A percentile compares a stretch with the other conserved stretches of the same genome.
phyloP scores from a whole-genome alignment of 1,140 invertebrate species.

The Tachypleus tridentatus region DNA sequence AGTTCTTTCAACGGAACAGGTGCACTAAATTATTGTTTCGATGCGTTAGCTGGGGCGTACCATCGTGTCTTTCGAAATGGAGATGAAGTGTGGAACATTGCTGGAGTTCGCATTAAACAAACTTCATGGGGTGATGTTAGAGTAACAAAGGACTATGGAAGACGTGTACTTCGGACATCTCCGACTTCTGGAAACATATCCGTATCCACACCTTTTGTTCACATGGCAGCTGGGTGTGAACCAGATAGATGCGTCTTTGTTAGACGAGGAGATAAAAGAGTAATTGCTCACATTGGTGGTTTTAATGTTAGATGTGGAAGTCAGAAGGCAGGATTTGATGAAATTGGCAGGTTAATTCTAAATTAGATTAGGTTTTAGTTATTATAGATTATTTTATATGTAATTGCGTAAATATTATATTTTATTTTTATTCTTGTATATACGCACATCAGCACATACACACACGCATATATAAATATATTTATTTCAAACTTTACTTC shows the following conservation, averaged over 20 bases:
- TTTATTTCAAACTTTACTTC: too few species aligned
- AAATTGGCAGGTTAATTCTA: conserved; percentile 70
- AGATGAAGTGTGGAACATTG: conserved; percentile 12
- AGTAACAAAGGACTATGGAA: conserved; percentile 8
- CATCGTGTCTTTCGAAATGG: too few species aligned
- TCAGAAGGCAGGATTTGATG: conserved; percentile 73
- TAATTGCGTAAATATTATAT: too few species aligned
- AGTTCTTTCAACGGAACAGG: conserved; percentile 49
- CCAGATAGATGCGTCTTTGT: conserved; percentile 71
- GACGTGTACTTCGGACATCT: conserved; percentile 46
- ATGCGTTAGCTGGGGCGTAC: background rate
- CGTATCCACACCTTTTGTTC: conserved; percentile 56
- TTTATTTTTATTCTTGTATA: too few species aligned
- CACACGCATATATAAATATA: too few species aligned
- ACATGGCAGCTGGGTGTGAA: conserved; percentile 68
- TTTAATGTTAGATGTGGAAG: conserved; percentile 76
- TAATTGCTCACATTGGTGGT: conserved; percentile 64
- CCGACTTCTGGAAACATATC: conserved; percentile 58
- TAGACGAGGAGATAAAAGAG: conserved; percentile 61
- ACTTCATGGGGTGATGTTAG: conserved; percentile 14
- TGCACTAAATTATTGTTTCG: conserved; percentile 36
- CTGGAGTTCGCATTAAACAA: conserved; percentile 14
- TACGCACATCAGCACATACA: too few species aligned
- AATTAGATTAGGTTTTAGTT: too few species aligned
- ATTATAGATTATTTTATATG: too few species aligned